phyloP scores from a whole-genome alignment of 2,797 vertebrate genomes.

The Typhlichthys subterraneus region DNA sequence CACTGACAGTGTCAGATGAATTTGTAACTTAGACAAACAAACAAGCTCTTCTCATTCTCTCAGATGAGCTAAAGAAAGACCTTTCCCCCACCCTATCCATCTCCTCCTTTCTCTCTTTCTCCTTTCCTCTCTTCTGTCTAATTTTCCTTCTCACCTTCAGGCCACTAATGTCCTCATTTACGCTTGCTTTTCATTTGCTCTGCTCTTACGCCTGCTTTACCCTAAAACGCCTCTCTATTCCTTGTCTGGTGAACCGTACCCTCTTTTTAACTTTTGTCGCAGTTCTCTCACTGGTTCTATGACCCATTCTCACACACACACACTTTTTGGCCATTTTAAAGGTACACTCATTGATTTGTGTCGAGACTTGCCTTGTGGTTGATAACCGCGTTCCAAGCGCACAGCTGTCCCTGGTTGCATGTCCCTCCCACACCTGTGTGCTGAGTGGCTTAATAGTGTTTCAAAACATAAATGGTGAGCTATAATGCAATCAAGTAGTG shows the following conservation, averaged over 20 bases:
- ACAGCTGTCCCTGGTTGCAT: no score
- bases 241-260: background rate
- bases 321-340: no score
- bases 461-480: no score
- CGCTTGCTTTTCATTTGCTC: background rate
- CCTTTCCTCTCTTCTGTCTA: slow-evolving; percentile 11
- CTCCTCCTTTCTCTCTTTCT: background rate
- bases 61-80: slow-evolving; percentile 45
- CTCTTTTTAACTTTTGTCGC: background rate
- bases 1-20: slow-evolving; percentile 54
- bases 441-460: no score
- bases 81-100: slow-evolving; percentile 14
- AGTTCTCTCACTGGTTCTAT: no score
- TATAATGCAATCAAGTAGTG: no score
- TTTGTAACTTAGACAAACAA: slow-evolving; percentile 53
- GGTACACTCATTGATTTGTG: no score
- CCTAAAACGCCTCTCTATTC: background rate
- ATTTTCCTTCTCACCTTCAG: background rate
- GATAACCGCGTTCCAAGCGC: no score
- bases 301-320: no score
- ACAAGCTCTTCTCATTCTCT: slow-evolving; percentile 56
- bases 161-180: background rate
- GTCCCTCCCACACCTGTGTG: no score
- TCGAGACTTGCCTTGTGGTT: no score
- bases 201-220: background rate